A percentile compares a stretch with the other conserved stretches of the same genome.
phyloP scores from a whole-genome alignment of 1,140 invertebrate genomes.

The Drosophila paulistorum region DNA sequence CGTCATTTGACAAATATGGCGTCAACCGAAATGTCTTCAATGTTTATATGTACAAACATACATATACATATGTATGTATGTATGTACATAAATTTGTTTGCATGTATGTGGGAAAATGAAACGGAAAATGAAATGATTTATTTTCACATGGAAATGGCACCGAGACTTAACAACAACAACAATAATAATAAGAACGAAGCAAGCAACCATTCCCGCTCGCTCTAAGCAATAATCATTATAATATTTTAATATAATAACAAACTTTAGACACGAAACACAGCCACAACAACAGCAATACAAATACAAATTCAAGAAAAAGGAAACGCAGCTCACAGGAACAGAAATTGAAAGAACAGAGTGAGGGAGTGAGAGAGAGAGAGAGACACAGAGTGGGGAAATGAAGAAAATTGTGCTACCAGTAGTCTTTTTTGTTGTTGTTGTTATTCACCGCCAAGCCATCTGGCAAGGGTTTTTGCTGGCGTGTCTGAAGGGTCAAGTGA shows the following conservation, averaged over 20 bases:
- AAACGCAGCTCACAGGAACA: neutral
- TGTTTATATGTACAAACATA: neutral
- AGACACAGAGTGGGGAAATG: neutral
- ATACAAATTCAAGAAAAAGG: constrained; percentile 4
- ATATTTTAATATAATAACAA: constrained; percentile 65
- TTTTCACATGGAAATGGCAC: constrained; percentile 18
- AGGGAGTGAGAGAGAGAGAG: neutral
- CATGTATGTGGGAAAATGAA: constrained; percentile 4
- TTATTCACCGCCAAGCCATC: constrained; percentile 1
- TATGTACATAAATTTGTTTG: neutral
- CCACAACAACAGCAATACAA: neutral
- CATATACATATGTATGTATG: too few species aligned
- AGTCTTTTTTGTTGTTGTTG: neutral
- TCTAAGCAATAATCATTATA: constrained; percentile 53
- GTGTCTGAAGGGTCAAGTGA: constrained; percentile 8
- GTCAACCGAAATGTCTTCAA: constrained; percentile 64
- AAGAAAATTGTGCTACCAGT: neutral
- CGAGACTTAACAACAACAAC: neutral
- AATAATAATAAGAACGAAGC: neutral
- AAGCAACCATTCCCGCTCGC: constrained; percentile 1
- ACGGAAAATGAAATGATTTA: constrained; percentile 55
- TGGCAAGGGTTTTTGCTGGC: constrained; percentile 8
- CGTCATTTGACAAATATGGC: constrained; percentile 58
- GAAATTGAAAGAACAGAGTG: neutral
- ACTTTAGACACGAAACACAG: constrained; percentile 44